Base-by-base conservation (phyloP, 2,888 invertebrate genomes). In the Phasia obesa region DNA sequence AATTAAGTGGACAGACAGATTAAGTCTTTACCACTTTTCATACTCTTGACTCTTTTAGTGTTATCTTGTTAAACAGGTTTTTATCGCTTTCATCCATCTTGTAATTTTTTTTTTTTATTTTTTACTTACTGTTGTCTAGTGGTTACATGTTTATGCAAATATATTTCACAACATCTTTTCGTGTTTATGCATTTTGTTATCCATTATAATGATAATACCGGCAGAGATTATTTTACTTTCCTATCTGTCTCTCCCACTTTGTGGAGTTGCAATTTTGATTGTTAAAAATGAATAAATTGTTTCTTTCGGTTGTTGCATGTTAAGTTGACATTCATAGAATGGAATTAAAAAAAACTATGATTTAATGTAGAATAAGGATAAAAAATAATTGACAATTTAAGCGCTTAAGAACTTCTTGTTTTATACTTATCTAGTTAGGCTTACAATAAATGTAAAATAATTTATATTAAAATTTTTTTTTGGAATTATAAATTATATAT, bases 101-200 rank as follows among this genome's bases (percentile, higher is more conserved):
- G 11, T n/a, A 47, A n/a, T 27, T 4, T 47, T 71, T 44, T 31
- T 11, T 38, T 38, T 35, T 23, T 42, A 47, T 64, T 73, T 35
- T 67, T 7, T 47, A 6, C n/a, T 55, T 17, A 11, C 25, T 31
- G 21, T 38, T 23, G 53, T 53, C 44, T 25, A 21, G 47, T 35
- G 38, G 60, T 60, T 60, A 60, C 9, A 71, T 53, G 27, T 71
- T 76, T 79, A 75, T 67, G 82, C 64, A 82, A 75, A 82, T 70
- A 62, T 31, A 35, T 65, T 78, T 67, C 47, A 55, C 42, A 83
- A n/a, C 73, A 60, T 64, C 53, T 74, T 70, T 65, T 35, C 44
- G 59, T 47, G 78, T 53, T 69, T 76, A 27, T 59, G 71, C 55
- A 60, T 71, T 60, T 55, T 49, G 51, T 76, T 51, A 69, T 69